Percentiles rank a stretch among this genome's conserved stretches.
phyloP scores from a whole-genome alignment of 2,888 invertebrate species.

The Tupiocoris notatus region DNA sequence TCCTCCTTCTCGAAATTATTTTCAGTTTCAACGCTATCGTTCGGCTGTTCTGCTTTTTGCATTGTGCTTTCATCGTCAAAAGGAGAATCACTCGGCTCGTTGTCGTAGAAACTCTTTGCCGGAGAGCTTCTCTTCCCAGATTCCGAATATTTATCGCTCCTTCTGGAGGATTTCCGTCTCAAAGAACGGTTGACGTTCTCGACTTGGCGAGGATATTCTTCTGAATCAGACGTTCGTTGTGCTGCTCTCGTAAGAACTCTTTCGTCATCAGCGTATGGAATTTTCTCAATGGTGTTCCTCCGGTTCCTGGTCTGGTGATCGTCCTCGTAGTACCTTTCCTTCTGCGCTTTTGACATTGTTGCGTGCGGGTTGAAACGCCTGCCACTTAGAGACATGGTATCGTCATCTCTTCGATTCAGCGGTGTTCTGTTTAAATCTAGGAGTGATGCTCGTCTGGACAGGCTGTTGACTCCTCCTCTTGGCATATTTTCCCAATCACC shows the following conservation, averaged over 20 bases:
- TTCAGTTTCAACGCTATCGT: constrained; percentile 4
- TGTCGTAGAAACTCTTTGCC: constrained; percentile 5
- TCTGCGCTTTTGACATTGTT: constrained; percentile 36
- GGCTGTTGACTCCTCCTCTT: neutral
- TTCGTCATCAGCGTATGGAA: constrained; percentile 35
- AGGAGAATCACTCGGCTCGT: constrained; percentile 16
- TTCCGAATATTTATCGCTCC: constrained; percentile 32
- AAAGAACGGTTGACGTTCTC: neutral
- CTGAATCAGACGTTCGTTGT: constrained; percentile 11
- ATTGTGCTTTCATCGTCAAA: constrained; percentile 2
- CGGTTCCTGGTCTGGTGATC: constrained; percentile 26
- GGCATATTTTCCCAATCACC: neutral
- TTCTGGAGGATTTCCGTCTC: constrained; percentile 17
- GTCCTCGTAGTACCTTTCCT: constrained; percentile 49
- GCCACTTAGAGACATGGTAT: constrained; percentile 32
- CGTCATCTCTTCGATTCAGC: constrained; percentile 35
- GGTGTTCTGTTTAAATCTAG: constrained; percentile 16
- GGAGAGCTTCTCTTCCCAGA: constrained; percentile 19
- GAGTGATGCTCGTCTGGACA: constrained; percentile 37
- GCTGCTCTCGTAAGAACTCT: neutral
- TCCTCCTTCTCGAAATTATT: constrained; percentile 43
- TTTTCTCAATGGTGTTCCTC: constrained; percentile 42
- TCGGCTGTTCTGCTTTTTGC: neutral
- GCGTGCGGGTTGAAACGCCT: constrained; percentile 31
- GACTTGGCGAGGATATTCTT: constrained; percentile 13